Evolutionary conservation across 2,888 invertebrate genomes (phyloP).

Genomic region (Drosophila yooni): DNA sequence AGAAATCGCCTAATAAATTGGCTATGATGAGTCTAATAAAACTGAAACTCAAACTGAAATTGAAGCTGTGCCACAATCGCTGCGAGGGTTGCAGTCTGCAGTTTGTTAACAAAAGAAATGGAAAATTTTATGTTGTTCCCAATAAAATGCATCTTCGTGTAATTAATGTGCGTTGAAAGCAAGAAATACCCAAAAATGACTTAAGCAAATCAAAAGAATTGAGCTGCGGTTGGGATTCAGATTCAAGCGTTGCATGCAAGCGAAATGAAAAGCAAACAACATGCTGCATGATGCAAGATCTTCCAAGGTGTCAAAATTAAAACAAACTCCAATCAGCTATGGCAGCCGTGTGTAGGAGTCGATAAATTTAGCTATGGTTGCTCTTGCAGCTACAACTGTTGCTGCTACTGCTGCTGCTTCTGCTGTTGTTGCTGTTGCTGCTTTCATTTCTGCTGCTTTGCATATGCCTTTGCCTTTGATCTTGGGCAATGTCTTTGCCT

Average conservation of each 20-base stretch:
- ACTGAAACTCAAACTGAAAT: conserved; percentile 32
- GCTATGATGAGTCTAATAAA: conserved; percentile 61
- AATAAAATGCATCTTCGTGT: conserved; percentile 75
- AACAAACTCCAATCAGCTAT: conserved; percentile 62
- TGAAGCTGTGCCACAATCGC: conserved; percentile 6
- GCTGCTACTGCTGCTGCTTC: conserved; percentile 15
- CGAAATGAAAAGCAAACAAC: conserved; percentile 60
- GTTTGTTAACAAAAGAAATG: conserved; percentile 49
- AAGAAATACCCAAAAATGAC: conserved; percentile 59
- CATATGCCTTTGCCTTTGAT: conserved; percentile 77
- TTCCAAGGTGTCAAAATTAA: conserved; percentile 80
- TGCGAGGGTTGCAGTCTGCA: conserved; percentile 60
- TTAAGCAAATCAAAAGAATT: conserved; percentile 65
- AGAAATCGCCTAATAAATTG: conserved; percentile 56
- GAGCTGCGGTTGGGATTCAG: conserved; percentile 19
- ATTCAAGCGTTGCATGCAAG: conserved; percentile 50
- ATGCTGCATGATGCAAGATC: conserved; percentile 41
- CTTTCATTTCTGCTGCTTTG: conserved; percentile 39
- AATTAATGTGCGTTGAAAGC: conserved; percentile 56
- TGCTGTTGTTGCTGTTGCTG: conserved; percentile 12
- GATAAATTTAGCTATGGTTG: conserved; percentile 23
- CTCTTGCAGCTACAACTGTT: conserved; percentile 2
- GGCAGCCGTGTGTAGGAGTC: conserved; percentile 28
- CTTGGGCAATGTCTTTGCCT: conserved; percentile 54
- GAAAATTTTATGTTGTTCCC: conserved; percentile 53